Evolutionary conservation across 1,140 invertebrate species (phyloP).

Genomic region (Caerostris darwini): DNA sequence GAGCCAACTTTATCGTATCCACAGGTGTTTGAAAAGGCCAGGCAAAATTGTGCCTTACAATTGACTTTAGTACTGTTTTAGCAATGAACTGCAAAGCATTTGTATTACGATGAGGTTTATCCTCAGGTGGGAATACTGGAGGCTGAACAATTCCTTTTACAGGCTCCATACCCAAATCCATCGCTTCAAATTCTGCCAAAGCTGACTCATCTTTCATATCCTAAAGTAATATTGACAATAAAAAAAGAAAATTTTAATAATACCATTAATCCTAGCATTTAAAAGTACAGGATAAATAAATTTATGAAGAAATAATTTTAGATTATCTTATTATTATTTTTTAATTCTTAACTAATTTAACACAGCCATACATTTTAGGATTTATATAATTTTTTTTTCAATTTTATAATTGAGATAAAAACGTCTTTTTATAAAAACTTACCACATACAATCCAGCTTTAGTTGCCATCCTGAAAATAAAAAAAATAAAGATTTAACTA

Average conservation of each 20-base stretch:
- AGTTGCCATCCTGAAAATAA: not conserved
- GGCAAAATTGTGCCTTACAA: slow-evolving; percentile 98
- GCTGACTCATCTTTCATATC: slow-evolving; percentile 62
- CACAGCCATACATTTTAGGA: too few species aligned
- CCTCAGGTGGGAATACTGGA: slow-evolving; percentile 59
- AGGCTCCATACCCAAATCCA: slow-evolving; percentile 78
- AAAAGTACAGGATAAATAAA: not conserved
- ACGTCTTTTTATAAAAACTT: too few species aligned
- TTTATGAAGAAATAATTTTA: not conserved
- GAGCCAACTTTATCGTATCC: slow-evolving; percentile 95
- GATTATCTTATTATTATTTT: not conserved
- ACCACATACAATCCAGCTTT: slow-evolving; percentile 20
- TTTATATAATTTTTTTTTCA: too few species aligned
- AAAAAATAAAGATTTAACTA: not conserved
- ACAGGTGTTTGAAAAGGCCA: slow-evolving; percentile 99
- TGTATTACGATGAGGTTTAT: slow-evolving; percentile 89
- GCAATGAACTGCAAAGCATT: slow-evolving; percentile 97
- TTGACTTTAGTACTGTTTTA: slow-evolving; percentile 94
- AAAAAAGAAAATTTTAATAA: not conserved
- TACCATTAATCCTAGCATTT: not conserved
- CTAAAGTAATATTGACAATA: too few species aligned
- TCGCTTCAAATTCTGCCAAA: slow-evolving; percentile 80
- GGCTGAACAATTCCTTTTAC: slow-evolving; percentile 76
- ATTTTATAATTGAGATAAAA: too few species aligned
- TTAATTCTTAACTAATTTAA: too few species aligned